phyloP scores from a whole-genome alignment of 30 jellyfish, hydroid and myxozoan species.

The Calvadosia cruxmelitensis region DNA sequence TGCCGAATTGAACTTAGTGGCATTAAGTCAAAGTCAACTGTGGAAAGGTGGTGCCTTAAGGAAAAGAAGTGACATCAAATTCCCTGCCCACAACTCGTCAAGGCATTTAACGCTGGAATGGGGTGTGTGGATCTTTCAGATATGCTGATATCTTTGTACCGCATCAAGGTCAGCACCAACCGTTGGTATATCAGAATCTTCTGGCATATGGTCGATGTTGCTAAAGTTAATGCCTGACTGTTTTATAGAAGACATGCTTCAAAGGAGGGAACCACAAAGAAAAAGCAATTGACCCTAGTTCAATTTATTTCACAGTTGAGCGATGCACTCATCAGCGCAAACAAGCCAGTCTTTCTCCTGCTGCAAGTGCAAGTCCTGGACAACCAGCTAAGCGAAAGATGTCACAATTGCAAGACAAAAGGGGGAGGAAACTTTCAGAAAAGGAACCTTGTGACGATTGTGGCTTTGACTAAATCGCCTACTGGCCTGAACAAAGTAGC shows the following conservation, averaged over 20 bases:
- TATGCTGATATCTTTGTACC: too few species aligned
- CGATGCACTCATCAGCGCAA: not conserved
- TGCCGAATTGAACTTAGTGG: conserved; percentile 24
- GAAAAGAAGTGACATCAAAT: too few species aligned
- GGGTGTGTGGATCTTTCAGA: too few species aligned
- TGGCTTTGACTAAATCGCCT: conserved; percentile 21
- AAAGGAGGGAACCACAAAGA: conserved; percentile 10
- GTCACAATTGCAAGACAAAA: not conserved
- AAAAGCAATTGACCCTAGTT: conserved; percentile 12
- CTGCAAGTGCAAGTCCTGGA: not conserved
- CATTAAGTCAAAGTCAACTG: conserved; percentile 22
- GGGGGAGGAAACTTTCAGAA: not conserved
- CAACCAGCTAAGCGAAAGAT: not conserved
- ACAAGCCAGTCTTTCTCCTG: not conserved
- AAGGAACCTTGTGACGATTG: conserved; percentile 13
- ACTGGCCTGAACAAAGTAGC: conserved; percentile 38
- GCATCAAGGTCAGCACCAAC: too few species aligned
- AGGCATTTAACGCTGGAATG: too few species aligned
- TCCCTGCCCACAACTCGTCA: too few species aligned
- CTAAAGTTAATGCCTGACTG: too few species aligned
- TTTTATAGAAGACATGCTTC: too few species aligned
- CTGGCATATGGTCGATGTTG: too few species aligned
- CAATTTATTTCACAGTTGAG: conserved; percentile 8
- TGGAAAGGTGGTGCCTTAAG: too few species aligned
- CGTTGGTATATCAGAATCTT: too few species aligned